Conservation (phyloP, 37 sponge, comb jelly and placozoan genomes). For the Chondrilla cf. caribensis region DNA sequence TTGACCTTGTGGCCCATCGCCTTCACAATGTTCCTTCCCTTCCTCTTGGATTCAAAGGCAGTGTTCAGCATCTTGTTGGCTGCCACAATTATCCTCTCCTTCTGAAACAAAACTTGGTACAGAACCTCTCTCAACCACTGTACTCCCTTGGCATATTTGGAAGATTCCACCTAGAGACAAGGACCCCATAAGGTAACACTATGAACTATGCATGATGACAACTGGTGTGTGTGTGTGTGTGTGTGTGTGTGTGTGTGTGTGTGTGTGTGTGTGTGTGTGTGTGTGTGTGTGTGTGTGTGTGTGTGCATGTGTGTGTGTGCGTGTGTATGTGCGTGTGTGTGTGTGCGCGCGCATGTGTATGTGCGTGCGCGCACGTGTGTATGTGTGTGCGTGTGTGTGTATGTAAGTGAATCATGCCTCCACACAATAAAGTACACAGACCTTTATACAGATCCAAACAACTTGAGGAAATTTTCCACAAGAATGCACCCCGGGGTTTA, state of each 20-base stretch:
- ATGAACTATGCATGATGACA: background rate
- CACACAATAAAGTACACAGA: background rate
- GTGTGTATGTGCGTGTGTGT: no score
- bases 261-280: no score
- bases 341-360: no score
- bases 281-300: no score
- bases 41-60: conserved; percentile 29
- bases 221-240: background rate
- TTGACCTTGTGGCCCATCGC: background rate
- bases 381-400: no score
- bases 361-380: no score
- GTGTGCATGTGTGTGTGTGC: no score
- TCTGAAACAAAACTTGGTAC: conserved; percentile 53
- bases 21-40: background rate
- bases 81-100: conserved; percentile 55
- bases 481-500: conserved; percentile 19
- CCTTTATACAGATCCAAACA: conserved; percentile 52
- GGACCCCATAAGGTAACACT: background rate
- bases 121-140: conserved; percentile 64
- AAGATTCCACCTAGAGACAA: conserved; percentile 56
- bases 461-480: conserved; percentile 46
- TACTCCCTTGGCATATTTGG: conserved; percentile 70
- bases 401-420: background rate
- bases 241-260: no score
- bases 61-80: conserved; percentile 73